Evolutionary conservation across 2,888 invertebrate species (phyloP), one percentile per base, ranked within the genome.

Genomic region (Leptinotarsa juncta): DNA sequence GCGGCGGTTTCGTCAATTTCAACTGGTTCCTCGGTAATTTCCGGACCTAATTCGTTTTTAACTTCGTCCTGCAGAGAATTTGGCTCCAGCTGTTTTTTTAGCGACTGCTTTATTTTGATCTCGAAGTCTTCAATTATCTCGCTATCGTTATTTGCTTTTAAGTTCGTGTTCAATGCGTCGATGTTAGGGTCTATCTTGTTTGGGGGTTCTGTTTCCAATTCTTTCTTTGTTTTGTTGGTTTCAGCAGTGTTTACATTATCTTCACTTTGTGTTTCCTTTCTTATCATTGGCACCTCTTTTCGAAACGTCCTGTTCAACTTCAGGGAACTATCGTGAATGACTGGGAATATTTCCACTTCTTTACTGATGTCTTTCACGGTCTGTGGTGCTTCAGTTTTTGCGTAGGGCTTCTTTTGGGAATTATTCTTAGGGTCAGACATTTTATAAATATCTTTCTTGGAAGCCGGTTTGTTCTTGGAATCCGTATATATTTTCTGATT

Each of bases 81-180:
- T 10, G 83, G 83, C 18, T 84, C 76, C 65, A 83, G 82, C 51
- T 84, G 80, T 66, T 82, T 78, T 53, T 84, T 82, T 14, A 75
- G 69, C 16, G 62, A 62, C 42, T 62, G 26, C 62, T 62, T 62
- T 5, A 72, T 26, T 10, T 77, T 71, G 14, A 73, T 67, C 57
- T 62, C 62, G 57, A 73, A 57, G 14, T 70, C n/a, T 42, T 66
- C 78, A 15, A 82, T 57, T 20, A 73, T 67, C 77, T 84, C 82
- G 71, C 80, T 83, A 7, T 84, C 81, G 74, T 82, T 83, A 77
- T 82, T 83, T 77, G 74, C 71, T 49, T 80, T 73, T 12, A 78
- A 60, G 53, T 82, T 81, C 77, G 81, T 89, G 88, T 83, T 91
- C 89, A 26, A 89, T 88, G 83, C 89, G 87, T 85, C 90, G 88